phyloP scores from a whole-genome alignment of 2,113 vertebrate genomes.

The Notechis scutatus region DNA sequence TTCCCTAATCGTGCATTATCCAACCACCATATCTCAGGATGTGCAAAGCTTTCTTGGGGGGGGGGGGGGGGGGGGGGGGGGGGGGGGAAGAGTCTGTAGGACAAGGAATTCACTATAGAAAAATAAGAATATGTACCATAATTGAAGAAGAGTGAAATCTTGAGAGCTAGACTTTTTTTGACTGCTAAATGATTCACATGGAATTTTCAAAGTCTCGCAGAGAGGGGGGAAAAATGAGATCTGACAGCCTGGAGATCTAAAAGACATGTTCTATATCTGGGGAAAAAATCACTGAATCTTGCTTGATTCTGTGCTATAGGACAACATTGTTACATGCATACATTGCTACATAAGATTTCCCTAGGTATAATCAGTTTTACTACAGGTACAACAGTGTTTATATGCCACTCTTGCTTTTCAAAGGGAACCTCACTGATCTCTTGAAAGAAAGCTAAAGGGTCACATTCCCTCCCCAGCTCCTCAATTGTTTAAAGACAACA shows the following conservation, averaged over 20 bases:
- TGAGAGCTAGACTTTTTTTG: background rate
- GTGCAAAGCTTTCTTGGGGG: background rate
- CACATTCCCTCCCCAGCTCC: background rate
- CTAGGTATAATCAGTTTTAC: background rate
- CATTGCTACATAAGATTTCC: background rate
- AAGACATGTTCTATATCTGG: background rate
- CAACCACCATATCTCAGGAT: background rate
- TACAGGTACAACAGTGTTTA: background rate
- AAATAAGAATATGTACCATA: background rate
- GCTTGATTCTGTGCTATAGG: background rate
- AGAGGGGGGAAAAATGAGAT: background rate
- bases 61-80: no score
- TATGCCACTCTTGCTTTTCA: constrained; percentile 8
- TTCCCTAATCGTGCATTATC: background rate
- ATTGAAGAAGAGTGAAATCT: background rate
- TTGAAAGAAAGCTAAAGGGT: constrained; percentile 3
- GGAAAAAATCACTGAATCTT: background rate
- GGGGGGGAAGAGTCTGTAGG: background rate
- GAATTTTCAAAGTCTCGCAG: background rate
- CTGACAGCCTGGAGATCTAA: background rate
- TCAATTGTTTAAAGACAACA: constrained; percentile 7
- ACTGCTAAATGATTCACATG: background rate
- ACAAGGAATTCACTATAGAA: background rate
- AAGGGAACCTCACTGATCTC: background rate
- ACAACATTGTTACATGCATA: background rate